These are phyloP conservation scores for Branchellion lobata DNA, from an alignment of 2,888 invertebrate genomes.

Conservation along the genomic window DNA sequence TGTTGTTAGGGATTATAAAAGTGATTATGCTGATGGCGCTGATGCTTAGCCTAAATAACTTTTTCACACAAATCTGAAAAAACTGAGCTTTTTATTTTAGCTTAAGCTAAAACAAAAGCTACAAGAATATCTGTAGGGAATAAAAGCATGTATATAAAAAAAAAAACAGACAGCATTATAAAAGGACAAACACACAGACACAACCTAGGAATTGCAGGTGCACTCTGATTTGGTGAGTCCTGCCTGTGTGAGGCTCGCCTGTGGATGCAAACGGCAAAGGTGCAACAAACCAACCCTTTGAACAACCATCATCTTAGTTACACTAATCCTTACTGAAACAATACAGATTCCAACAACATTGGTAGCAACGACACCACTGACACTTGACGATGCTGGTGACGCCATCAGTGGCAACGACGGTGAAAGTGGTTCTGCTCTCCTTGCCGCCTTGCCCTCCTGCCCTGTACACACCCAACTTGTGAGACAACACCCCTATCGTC, in stretches of 20 bases:
- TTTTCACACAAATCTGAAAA: no score
- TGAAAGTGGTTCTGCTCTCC: slow-evolving; percentile 85
- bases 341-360: background rate
- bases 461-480: slow-evolving; percentile 87
- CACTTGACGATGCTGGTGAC: slow-evolving; percentile 89
- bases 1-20: no score
- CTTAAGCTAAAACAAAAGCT: no score
- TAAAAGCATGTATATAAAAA: no score
- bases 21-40: no score
- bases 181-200: no score
- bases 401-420: slow-evolving; percentile 82
- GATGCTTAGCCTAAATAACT: no score
- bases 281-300: background rate
- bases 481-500: slow-evolving; percentile 87
- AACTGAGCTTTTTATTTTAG: background rate
- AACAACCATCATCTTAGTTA: slow-evolving; percentile 39
- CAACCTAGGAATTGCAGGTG: slow-evolving; percentile 96
- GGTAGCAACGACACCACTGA: slow-evolving; percentile 65
- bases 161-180: no score
- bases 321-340: background rate
- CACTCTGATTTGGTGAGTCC: slow-evolving; percentile 98
- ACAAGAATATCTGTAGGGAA: no score
- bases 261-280: slow-evolving; percentile 9
- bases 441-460: slow-evolving; percentile 79
- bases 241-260: slow-evolving; percentile 79